Conservation (phyloP, 2,888 invertebrate genomes). For the Caenorhabditis sp. region DNA sequence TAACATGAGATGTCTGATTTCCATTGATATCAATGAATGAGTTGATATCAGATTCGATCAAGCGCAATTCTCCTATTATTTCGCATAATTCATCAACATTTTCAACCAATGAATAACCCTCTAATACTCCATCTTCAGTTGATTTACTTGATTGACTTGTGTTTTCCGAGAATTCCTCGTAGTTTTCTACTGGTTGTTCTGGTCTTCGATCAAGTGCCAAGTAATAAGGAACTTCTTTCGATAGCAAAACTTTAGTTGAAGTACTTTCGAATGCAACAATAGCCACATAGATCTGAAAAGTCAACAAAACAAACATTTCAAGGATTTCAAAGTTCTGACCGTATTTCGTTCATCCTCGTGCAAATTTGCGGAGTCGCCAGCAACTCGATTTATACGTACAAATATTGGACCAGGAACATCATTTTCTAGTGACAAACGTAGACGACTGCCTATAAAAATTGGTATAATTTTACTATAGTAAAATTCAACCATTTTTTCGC, state of each 20-base stretch:
- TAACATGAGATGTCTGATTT: background rate
- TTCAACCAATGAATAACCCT: constrained; percentile 14
- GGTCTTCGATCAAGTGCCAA: background rate
- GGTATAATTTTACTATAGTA: too few relatives aligned
- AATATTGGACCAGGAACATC: constrained; percentile 11
- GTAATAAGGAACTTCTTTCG: background rate
- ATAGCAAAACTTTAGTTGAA: background rate
- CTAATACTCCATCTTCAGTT: constrained; percentile 12
- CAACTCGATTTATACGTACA: background rate
- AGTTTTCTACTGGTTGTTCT: constrained; percentile 4
- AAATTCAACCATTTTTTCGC: too few relatives aligned
- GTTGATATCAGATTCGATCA: background rate
- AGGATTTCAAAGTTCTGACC: background rate
- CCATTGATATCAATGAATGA: background rate
- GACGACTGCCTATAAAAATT: background rate
- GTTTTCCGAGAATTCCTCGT: constrained; percentile 7
- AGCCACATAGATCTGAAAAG: background rate
- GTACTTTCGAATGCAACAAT: background rate
- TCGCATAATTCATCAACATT: constrained; percentile 32
- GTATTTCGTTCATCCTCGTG: background rate
- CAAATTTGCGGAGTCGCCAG: background rate
- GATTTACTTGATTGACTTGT: constrained; percentile 1
- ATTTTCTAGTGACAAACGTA: constrained; percentile 14
- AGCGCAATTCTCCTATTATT: background rate
- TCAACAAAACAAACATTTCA: too few relatives aligned